phyloP scores from a whole-genome alignment of 2,888 invertebrate species.

The Drepanosiphum platanoidis region DNA sequence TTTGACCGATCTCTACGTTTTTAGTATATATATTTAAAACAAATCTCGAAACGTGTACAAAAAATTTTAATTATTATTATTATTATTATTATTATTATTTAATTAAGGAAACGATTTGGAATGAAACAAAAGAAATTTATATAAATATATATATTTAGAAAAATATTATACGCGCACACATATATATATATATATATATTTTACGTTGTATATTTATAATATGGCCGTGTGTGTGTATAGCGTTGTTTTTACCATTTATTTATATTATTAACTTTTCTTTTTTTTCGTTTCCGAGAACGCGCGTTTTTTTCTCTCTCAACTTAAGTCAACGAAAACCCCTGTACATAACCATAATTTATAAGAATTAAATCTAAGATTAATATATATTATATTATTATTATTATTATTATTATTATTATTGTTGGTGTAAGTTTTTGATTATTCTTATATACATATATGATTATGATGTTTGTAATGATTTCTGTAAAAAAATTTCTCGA shows the following conservation, averaged over 20 bases:
- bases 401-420: too few species aligned
- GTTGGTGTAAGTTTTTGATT: slow-evolving; percentile 62
- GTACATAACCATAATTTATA: slow-evolving; percentile 61
- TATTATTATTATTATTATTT: slow-evolving; percentile 37
- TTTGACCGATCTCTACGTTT: slow-evolving; percentile 62
- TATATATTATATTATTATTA: too few species aligned
- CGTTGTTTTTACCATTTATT: slow-evolving; percentile 57
- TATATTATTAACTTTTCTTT: slow-evolving; percentile 38
- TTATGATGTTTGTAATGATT: slow-evolving; percentile 5
- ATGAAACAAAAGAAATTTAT: slow-evolving; percentile 30
- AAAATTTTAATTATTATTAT: slow-evolving; percentile 53
- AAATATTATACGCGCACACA: background rate
- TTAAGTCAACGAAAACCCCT: slow-evolving; percentile 55
- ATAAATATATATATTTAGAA: background rate
- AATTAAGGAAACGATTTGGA: slow-evolving; percentile 36
- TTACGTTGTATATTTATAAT: background rate
- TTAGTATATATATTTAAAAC: slow-evolving; percentile 52
- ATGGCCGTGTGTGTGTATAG: background rate
- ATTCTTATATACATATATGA: slow-evolving; percentile 19
- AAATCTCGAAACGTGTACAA: slow-evolving; percentile 62
- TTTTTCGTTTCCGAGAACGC: slow-evolving; percentile 47
- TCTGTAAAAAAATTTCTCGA: slow-evolving; percentile 43
- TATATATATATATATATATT: background rate
- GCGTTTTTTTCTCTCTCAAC: slow-evolving; percentile 40
- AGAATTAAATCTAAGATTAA: slow-evolving; percentile 11